These are phyloP conservation scores for Alectura lathami DNA, from an alignment of 2,113 vertebrate genomes.

Conservation along the genomic window DNA sequence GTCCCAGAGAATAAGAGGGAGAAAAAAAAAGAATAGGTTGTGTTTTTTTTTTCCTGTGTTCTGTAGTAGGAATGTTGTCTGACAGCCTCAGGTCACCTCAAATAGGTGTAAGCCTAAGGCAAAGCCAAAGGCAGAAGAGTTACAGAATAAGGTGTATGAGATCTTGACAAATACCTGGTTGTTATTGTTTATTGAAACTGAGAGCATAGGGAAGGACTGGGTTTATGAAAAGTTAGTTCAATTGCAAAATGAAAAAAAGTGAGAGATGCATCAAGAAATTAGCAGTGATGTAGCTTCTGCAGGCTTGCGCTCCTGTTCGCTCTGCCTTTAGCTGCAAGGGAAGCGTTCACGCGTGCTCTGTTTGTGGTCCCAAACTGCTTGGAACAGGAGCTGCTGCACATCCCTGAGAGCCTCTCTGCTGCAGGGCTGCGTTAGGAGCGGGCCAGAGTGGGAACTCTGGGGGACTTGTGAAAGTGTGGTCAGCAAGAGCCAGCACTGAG, in stretches of 20 bases:
- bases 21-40: background rate
- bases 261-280: background rate
- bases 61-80: slow-evolving; percentile 22
- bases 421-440: background rate
- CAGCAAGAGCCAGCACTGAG: background rate
- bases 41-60: background rate
- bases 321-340: background rate
- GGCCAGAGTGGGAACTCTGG: background rate
- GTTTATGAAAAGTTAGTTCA: background rate
- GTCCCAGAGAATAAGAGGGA: background rate
- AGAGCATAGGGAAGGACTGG: background rate
- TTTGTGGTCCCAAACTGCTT: background rate
- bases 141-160: background rate
- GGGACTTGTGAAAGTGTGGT: background rate
- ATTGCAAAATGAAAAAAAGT: background rate
- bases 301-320: background rate
- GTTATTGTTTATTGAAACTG: slow-evolving; percentile 1
- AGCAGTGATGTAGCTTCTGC: background rate
- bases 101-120: slow-evolving; percentile 27
- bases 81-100: slow-evolving; percentile 16
- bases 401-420: background rate
- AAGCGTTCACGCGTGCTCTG: accelerated
- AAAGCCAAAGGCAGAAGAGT: background rate
- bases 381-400: background rate
- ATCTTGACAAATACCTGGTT: background rate